Evolutionary conservation across 2,797 vertebrate species (phyloP), one percentile per base, ranked within the genome.

Genomic region (Clarias platycephalus): DNA sequence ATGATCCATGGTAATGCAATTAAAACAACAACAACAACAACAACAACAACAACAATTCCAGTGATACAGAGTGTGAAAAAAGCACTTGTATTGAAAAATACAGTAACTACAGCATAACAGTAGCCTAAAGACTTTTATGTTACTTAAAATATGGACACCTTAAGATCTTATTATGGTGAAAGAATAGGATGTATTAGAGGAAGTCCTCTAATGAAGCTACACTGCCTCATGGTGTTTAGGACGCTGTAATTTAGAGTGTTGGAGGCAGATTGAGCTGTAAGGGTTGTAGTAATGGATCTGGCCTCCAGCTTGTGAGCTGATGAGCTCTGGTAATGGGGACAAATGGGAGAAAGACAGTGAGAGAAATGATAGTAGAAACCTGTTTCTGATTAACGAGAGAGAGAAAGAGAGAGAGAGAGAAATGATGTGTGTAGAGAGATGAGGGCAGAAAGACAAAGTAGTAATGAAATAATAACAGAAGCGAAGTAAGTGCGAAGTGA

Each of bases 241-340:
- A 49, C 31, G 28, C 22, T 74, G 85, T 74, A 83, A 86, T 83
- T 83, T 79, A 66, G 58, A 74, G 76, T 74, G 75, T 66, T 62
- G 44, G 75, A 80, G 85, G 83, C 85, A 83, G 75, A 86, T 83
- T 86, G 85, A 86, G 81, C 76, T 74, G 81, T 86, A 83, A 83
- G 75, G 22, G 66, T 72, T 79, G 74, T 34, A 79, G 75, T 83
- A 86, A 86, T 72, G 74, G 74, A 83, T 86, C 74, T 83, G 85
- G 58, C 81, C 76, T 74, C 81, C 58, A 80, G 81, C 74, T 83
- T 60, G 81, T 57, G 58, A 64, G 81, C 81, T 83, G 85, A 86
- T 86, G 85, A 83, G 81, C 62, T 83, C 31, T 74, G 76, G 75
- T 80, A 83, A 86, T 86, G 75, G 85, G 58, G 58, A 86, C 44